These are phyloP conservation scores for Drosophila auraria DNA, from an alignment of 1,140 invertebrate species.

Conservation along the genomic window DNA sequence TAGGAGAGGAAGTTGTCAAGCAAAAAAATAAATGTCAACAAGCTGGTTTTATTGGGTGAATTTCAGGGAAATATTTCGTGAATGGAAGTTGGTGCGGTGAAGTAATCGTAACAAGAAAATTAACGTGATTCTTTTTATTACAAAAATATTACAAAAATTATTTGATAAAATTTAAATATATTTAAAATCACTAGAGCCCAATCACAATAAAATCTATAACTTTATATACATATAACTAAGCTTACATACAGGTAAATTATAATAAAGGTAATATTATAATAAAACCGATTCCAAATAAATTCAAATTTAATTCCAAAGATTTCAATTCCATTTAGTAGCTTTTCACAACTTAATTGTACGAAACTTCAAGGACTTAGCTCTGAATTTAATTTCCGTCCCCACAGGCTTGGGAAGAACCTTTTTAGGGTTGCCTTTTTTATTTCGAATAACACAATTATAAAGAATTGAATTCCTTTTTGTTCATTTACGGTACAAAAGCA, in stretches of 20 bases:
- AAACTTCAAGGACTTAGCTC: background rate
- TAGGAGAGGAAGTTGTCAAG: constrained; percentile 16
- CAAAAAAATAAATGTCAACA: constrained; percentile 13
- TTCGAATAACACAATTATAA: background rate
- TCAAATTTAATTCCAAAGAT: background rate
- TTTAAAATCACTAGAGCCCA: too few relatives aligned
- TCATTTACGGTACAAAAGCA: too few relatives aligned
- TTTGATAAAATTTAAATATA: too few relatives aligned
- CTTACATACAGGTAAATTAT: too few relatives aligned
- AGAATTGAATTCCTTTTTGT: background rate
- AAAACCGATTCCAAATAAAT: background rate
- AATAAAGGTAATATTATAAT: too few relatives aligned
- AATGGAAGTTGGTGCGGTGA: background rate
- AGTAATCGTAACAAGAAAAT: background rate
- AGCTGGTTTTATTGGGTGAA: too few relatives aligned
- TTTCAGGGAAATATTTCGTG: background rate
- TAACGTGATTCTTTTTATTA: too few relatives aligned
- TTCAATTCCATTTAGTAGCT: background rate
- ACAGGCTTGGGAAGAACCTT: background rate
- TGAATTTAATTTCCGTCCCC: background rate
- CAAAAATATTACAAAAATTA: too few relatives aligned
- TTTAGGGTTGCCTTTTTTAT: background rate
- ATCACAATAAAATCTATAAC: too few relatives aligned
- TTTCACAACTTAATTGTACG: too few relatives aligned
- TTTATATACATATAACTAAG: too few relatives aligned